These are phyloP conservation scores for Mycetomoellerius zeteki DNA, from an alignment of 1,140 invertebrate genomes.

Conservation along the genomic window DNA sequence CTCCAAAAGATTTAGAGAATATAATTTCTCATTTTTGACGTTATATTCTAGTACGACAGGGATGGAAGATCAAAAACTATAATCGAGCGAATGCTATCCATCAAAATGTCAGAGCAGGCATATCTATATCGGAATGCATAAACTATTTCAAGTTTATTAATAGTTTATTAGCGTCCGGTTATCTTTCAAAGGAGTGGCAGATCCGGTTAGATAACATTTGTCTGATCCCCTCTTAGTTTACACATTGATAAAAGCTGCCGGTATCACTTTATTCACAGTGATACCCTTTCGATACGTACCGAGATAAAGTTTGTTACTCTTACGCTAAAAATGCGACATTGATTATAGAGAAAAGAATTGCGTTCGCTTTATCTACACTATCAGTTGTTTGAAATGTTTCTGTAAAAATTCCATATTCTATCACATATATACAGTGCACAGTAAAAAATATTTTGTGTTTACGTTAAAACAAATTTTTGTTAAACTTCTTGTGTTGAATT, in stretches of 20 bases:
- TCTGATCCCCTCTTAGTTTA: constrained; percentile 37
- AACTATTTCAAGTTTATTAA: constrained; percentile 22
- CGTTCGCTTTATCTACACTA: constrained; percentile 8
- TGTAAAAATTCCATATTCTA: not conserved
- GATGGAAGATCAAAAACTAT: not conserved
- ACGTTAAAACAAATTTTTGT: no score
- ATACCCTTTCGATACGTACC: constrained; percentile 24
- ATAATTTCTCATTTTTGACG: not conserved
- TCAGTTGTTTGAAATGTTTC: not conserved
- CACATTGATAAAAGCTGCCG: constrained; percentile 60
- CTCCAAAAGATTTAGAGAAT: no score
- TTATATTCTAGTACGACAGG: not conserved
- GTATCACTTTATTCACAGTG: not conserved
- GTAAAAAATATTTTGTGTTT: not conserved
- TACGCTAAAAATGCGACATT: not conserved
- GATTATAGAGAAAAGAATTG: not conserved
- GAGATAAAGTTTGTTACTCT: constrained; percentile 44
- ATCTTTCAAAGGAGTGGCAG: constrained; percentile 46
- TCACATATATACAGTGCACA: not conserved
- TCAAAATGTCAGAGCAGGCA: not conserved
- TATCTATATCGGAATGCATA: constrained; percentile 11
- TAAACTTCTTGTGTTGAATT: no score
- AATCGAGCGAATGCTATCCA: not conserved
- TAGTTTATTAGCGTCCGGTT: constrained; percentile 30
- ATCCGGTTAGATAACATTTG: constrained; percentile 59